A percentile compares a stretch with the other conserved stretches of the same genome.
phyloP scores from a whole-genome alignment of 2,113 vertebrate species.

The Speoplatyrhinus poulsoni region DNA sequence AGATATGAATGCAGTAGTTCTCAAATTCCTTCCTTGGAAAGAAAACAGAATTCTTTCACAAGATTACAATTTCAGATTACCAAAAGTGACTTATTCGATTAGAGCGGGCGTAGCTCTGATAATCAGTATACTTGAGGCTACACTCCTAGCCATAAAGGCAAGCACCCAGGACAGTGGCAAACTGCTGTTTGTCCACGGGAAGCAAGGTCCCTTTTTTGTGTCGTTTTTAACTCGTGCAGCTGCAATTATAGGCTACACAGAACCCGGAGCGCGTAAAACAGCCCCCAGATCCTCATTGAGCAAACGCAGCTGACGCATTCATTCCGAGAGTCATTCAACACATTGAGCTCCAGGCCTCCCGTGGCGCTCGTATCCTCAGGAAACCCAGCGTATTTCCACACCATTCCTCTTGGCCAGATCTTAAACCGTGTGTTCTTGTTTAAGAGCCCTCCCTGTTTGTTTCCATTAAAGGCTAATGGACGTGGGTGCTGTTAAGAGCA shows the following conservation, averaged over 20 bases:
- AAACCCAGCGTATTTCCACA: conserved; percentile 21
- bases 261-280: conserved; percentile 12
- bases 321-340: conserved; percentile 44
- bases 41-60: neutral
- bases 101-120: neutral
- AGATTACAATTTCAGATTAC: neutral
- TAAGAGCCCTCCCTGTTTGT: neutral
- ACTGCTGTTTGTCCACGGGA: conserved; percentile 32
- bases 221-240: neutral
- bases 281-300: conserved; percentile 37
- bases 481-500: conserved; percentile 4
- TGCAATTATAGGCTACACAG: conserved; percentile 20
- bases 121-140: conserved; percentile 18
- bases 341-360: neutral
- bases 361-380: conserved; percentile 31
- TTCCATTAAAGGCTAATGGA: neutral
- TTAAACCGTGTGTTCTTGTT: conserved; percentile 23
- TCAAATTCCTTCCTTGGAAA: neutral
- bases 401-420: conserved; percentile 31
- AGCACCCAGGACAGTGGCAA: neutral
- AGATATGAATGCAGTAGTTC: neutral
- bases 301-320: conserved; percentile 54
- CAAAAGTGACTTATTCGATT: conserved; percentile 4
- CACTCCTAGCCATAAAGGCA: neutral
- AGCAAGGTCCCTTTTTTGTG: conserved; percentile 18